phyloP scores from a whole-genome alignment of 2,113 vertebrate genomes.

The Nesoenas mayeri region DNA sequence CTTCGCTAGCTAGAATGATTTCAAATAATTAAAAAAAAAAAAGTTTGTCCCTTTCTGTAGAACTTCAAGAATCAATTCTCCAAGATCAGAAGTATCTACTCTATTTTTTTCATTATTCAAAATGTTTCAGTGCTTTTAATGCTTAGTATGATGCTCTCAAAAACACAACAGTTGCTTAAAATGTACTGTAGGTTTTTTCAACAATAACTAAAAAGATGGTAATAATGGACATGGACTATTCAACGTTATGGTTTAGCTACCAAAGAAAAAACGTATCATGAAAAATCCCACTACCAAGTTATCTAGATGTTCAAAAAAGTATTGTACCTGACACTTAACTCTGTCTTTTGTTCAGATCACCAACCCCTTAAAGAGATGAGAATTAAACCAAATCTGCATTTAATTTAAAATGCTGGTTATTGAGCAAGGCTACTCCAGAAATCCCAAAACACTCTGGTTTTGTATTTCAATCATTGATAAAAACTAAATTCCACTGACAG shows the following conservation, averaged over 20 bases:
- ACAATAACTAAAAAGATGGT: background rate
- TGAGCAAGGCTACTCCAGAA: background rate
- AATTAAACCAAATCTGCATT: background rate
- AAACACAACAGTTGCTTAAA: background rate
- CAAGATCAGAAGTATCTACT: background rate
- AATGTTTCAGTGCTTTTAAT: background rate
- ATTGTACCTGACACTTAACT: background rate
- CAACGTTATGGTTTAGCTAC: background rate
- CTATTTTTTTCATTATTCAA: background rate
- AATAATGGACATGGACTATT: background rate
- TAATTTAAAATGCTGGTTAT: background rate
- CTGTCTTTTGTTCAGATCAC: background rate
- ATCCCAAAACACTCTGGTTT: background rate
- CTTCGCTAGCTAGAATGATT: background rate
- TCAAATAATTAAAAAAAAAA: background rate
- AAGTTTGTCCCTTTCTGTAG: background rate
- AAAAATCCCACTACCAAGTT: background rate
- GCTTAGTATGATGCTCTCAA: rapidly evolving
- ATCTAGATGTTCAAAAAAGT: background rate
- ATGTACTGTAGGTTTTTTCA: rapidly evolving
- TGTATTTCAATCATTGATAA: background rate
- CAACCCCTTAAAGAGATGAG: background rate
- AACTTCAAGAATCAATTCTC: background rate
- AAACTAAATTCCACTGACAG: background rate
- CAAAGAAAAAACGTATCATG: rapidly evolving